Base-by-base conservation (phyloP, 1,140 invertebrate species). In the Cydia splendana region DNA sequence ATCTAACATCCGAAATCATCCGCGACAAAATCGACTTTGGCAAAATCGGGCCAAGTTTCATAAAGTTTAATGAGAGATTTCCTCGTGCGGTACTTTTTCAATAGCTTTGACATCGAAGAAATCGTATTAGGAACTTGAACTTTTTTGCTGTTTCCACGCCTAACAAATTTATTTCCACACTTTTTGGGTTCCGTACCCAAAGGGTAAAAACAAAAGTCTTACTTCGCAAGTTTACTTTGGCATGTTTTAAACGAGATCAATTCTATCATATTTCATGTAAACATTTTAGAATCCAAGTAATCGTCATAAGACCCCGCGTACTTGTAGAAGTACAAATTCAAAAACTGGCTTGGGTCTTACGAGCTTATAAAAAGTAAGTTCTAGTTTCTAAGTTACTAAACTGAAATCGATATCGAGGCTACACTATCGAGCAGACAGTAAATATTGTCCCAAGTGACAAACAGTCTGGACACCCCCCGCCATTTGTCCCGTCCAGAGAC, bases 401-500 rank as follows among this genome's bases (percentile, higher is more conserved):
- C 51, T 18, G n/a, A 53, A 53, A n/a, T 53, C 15, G 15, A 53
- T 53, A 51, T 15, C 13, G 5, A 15, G 9, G 3, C 48, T 13
- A 38, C 34, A n/a, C 51, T n/a, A 53, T n/a, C 15, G 4, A 15
- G 9, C 6, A 53, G 51, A 53, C 51, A 53, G 51, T 24, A 62
- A 62, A 62, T 24, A 62, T 62, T 62, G 57, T 62, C 57, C 9
- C 57, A 62, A 62, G 9, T 24, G 18, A 62, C 57, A 62, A 62
- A 62, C 57, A 24, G 57, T 24, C 9, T 62, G 57, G 57, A 20
- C 57, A 62, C 57, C 20, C 51, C 18, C 18, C 51, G n/a, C 20
- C 57, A 62, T 62, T 62, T 62, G 57, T 62, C 57, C 57, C 53
- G 53, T 57, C n/a, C 53, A 9, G 18, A 62, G 57, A 62, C 57